Conservation (phyloP, 2,888 invertebrate species). For the Drosophila pullipes region DNA sequence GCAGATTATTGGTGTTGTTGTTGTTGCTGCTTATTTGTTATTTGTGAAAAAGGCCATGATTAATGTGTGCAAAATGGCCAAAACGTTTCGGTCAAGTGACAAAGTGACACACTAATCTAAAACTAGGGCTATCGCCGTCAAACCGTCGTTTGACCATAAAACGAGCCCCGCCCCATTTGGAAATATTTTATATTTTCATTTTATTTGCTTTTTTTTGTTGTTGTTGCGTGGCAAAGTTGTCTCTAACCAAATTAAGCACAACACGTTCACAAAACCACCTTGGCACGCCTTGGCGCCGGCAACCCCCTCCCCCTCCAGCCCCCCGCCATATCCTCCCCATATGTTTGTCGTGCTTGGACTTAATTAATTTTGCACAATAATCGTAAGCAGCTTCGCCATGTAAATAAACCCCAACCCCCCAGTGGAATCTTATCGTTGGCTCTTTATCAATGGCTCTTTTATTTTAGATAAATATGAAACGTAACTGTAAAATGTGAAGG, state of each 20-base stretch:
- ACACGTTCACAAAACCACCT: constrained; percentile 15
- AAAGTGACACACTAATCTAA: constrained; percentile 52
- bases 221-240: constrained; percentile 8
- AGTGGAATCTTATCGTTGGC: constrained; percentile 54
- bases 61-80: constrained; percentile 51
- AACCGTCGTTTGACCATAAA: constrained; percentile 41
- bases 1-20: constrained; percentile 16
- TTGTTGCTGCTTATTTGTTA: constrained; percentile 31
- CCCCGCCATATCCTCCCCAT: neutral
- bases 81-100: constrained; percentile 58
- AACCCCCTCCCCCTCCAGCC: constrained; percentile 5
- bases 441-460: constrained; percentile 37
- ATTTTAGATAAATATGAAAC: constrained; percentile 24
- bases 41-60: constrained; percentile 57
- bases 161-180: constrained; percentile 61
- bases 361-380: constrained; percentile 73
- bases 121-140: constrained; percentile 34
- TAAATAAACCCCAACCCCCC: constrained; percentile 54
- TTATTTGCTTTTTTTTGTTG: neutral
- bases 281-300: constrained; percentile 39
- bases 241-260: constrained; percentile 54
- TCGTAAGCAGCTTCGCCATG: constrained; percentile 50
- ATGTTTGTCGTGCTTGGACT: constrained; percentile 61
- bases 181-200: constrained; percentile 21
- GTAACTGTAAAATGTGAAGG: neutral